phyloP scores from a whole-genome alignment of 2,113 vertebrate genomes.

The Cyanoliseus patagonus region DNA sequence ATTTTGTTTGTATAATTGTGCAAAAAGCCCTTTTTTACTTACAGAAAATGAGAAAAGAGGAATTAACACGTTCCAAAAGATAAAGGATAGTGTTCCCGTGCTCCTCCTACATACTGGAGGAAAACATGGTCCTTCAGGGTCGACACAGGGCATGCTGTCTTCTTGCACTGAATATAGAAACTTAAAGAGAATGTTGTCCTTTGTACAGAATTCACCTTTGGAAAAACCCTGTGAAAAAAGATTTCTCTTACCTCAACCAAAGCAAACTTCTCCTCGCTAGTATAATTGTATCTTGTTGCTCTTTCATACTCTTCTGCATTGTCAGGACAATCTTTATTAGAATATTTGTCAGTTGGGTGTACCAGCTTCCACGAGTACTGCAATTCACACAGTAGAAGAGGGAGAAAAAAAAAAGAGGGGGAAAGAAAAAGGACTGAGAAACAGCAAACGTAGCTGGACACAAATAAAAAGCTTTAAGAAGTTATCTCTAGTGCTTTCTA shows the following conservation, averaged over 20 bases:
- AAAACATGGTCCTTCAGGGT: neutral
- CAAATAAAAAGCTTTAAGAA: neutral
- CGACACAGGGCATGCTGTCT: neutral
- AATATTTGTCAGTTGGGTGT: conserved; percentile 90
- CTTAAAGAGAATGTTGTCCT: neutral
- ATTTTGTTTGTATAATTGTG: neutral
- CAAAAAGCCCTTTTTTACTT: neutral
- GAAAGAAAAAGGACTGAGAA: neutral
- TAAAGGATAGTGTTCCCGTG: neutral
- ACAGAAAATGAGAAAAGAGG: neutral
- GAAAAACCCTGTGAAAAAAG: neutral
- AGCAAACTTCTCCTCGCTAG: conserved; percentile 88
- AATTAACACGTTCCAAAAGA: neutral
- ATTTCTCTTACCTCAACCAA: conserved; percentile 81
- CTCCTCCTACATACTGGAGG: neutral
- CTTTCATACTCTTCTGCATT: conserved; percentile 89
- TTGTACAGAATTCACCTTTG: neutral
- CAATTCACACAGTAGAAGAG: neutral
- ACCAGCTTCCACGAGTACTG: conserved; percentile 91
- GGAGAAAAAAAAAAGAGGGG: neutral
- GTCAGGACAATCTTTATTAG: conserved; percentile 90
- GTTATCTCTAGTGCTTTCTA: neutral
- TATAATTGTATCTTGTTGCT: conserved; percentile 90
- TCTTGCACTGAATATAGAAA: neutral
- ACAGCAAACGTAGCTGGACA: neutral